These are phyloP conservation scores for Drosophila kepulauana DNA, from an alignment of 1,140 invertebrate genomes.

Conservation along the genomic window DNA sequence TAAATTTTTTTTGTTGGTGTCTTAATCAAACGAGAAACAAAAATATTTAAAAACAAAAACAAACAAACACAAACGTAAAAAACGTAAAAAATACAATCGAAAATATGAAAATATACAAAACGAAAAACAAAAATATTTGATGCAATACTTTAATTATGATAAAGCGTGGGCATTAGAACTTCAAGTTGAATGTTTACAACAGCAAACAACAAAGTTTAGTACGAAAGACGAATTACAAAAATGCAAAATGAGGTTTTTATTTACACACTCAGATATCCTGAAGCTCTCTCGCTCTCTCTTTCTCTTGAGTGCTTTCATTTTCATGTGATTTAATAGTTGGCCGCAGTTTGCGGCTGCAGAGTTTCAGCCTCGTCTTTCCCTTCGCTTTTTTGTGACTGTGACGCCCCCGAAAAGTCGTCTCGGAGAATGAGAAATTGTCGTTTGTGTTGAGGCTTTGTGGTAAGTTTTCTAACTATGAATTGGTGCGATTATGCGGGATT, in stretches of 20 bases:
- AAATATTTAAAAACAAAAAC: constrained; percentile 17
- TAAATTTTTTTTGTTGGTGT: constrained; percentile 55
- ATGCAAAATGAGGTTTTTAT: constrained; percentile 24
- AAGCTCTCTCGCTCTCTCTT: too few relatives aligned
- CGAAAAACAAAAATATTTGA: constrained; percentile 16
- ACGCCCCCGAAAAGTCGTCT: not conserved
- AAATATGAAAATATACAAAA: constrained; percentile 42
- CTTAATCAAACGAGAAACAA: constrained; percentile 37
- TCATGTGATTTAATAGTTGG: constrained; percentile 42
- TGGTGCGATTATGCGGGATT: constrained; percentile 59
- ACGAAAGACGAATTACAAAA: constrained; percentile 38
- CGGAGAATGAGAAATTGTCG: constrained; percentile 33
- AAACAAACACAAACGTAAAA: constrained; percentile 27
- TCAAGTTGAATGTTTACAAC: constrained; percentile 11
- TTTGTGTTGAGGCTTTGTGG: constrained; percentile 49
- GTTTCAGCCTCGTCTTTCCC: not conserved
- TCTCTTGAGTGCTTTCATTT: constrained; percentile 14
- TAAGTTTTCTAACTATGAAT: constrained; percentile 57
- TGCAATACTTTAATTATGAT: not conserved
- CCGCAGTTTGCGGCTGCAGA: constrained; percentile 22
- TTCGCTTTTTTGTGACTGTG: too few relatives aligned
- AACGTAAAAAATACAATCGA: constrained; percentile 18
- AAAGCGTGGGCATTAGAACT: not conserved
- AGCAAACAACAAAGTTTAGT: constrained; percentile 53
- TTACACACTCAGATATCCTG: constrained; percentile 9